Percentiles rank a stretch among this genome's conserved stretches.
These are phyloP conservation scores for Rosalia funebris DNA, from an alignment of 2,888 invertebrate genomes.

Conservation along the genomic window DNA sequence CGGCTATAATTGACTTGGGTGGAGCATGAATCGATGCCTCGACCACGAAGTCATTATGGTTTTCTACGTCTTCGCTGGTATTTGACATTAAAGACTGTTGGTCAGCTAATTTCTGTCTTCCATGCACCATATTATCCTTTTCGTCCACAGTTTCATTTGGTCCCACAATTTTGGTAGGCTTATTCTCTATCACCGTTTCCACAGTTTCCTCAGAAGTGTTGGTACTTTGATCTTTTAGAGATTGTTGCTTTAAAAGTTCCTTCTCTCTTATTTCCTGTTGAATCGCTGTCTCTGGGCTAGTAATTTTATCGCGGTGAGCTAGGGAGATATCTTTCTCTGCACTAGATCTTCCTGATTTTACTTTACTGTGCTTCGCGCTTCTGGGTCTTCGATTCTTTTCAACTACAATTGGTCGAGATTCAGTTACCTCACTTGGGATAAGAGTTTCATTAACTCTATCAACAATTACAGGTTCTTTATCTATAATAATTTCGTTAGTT, in stretches of 20 bases:
- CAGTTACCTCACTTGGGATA: background rate
- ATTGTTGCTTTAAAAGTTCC: constrained; percentile 10
- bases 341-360: constrained; percentile 40
- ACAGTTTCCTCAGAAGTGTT: constrained; percentile 49
- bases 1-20: constrained; percentile 46
- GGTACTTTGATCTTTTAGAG: constrained; percentile 45
- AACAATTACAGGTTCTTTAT: constrained; percentile 28
- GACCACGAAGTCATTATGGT: constrained; percentile 55
- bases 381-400: constrained; percentile 52
- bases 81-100: constrained; percentile 54
- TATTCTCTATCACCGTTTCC: constrained; percentile 42
- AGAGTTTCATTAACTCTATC: constrained; percentile 5
- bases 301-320: constrained; percentile 22
- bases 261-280: constrained; percentile 12
- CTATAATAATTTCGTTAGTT: constrained; percentile 51
- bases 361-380: constrained; percentile 52
- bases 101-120: constrained; percentile 38
- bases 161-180: background rate
- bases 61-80: constrained; percentile 59
- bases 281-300: constrained; percentile 29
- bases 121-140: constrained; percentile 3
- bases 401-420: constrained; percentile 1
- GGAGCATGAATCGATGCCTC: constrained; percentile 62
- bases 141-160: constrained; percentile 22
- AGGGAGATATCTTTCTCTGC: constrained; percentile 25